Percentiles rank a stretch among this genome's conserved stretches.
These are phyloP conservation scores for Ptilodon capucinus DNA, from an alignment of 2,888 invertebrate species.

Conservation along the genomic window DNA sequence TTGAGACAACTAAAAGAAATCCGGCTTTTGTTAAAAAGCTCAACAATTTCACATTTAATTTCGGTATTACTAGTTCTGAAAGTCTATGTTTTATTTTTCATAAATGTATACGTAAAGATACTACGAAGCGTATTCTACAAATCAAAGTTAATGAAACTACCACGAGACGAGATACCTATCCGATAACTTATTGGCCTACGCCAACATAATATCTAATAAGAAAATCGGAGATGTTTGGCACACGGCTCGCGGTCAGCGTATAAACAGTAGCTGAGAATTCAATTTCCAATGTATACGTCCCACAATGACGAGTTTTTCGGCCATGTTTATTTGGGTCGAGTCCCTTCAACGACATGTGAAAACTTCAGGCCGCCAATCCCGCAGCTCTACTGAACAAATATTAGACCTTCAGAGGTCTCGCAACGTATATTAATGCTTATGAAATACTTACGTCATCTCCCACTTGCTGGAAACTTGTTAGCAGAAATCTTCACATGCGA, in stretches of 20 bases:
- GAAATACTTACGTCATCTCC: background rate
- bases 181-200: constrained; percentile 4
- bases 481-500: background rate
- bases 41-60: too few species aligned
- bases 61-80: too few species aligned
- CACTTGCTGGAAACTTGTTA: background rate
- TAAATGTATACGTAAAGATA: too few species aligned
- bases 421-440: constrained; percentile 25
- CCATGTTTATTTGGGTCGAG: constrained; percentile 70
- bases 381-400: constrained; percentile 43
- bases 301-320: constrained; percentile 60
- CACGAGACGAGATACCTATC: background rate
- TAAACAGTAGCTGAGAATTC: constrained; percentile 56
- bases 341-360: constrained; percentile 51
- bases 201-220: constrained; percentile 31
- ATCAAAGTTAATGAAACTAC: background rate
- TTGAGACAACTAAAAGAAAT: too few species aligned
- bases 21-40: background rate
- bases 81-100: too few species aligned
- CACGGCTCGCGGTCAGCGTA: constrained; percentile 37
- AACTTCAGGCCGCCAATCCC: constrained; percentile 62
- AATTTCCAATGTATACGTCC: constrained; percentile 61
- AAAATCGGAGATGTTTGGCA: constrained; percentile 39
- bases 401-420: constrained; percentile 28
- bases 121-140: background rate